phyloP scores from a whole-genome alignment of 2,113 vertebrate species.

The Etheostoma cragini region DNA sequence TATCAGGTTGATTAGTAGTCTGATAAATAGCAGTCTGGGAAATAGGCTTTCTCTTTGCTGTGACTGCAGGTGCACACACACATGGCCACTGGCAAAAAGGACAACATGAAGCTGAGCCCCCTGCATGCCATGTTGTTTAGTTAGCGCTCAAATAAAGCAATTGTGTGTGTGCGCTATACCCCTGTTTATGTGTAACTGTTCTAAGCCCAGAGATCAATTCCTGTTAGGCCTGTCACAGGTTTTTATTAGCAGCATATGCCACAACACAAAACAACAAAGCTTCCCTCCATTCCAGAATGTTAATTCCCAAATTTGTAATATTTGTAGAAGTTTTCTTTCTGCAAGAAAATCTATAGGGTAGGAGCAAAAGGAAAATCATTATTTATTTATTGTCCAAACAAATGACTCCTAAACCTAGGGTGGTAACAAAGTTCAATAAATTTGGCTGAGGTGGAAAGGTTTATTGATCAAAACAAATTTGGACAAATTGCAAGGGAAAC shows the following conservation, averaged over 20 bases:
- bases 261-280: neutral
- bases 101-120: slow-evolving; percentile 15
- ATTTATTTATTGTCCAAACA: neutral
- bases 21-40: slow-evolving; percentile 65
- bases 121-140: slow-evolving; percentile 10
- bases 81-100: neutral
- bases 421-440: too few species aligned
- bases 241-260: slow-evolving; percentile 10
- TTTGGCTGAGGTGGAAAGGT: too few species aligned
- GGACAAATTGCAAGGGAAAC: too few species aligned
- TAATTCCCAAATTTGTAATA: neutral
- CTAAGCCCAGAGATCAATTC: neutral
- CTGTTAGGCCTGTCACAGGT: neutral
- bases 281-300: neutral
- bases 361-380: neutral
- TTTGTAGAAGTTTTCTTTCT: neutral
- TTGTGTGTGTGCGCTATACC: too few species aligned
- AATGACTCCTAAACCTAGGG: too few species aligned
- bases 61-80: neutral
- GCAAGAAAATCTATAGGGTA: neutral
- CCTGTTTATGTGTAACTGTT: neutral
- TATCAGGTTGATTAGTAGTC: slow-evolving; percentile 70
- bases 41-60: slow-evolving; percentile 38
- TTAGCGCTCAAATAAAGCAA: neutral
- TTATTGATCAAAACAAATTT: too few species aligned